Evolutionary conservation across 2,797 vertebrate species (phyloP).

Genomic region (Nyctibius grandis): DNA sequence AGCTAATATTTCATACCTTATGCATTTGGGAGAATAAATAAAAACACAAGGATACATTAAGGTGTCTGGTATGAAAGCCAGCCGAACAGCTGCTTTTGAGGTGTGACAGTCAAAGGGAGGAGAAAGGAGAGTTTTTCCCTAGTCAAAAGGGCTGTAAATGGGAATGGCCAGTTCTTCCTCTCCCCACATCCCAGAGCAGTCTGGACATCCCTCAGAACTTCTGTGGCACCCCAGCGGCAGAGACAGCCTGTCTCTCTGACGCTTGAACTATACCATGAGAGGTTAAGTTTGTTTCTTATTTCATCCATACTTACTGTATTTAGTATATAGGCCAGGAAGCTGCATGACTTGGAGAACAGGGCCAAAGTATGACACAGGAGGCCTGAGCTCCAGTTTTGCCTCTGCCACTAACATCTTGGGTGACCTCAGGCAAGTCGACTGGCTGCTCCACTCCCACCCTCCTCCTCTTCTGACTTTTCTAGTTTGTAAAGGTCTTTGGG

Average conservation of each 20-base stretch:
- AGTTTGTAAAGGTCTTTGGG: slow-evolving; percentile 9
- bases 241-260: background rate
- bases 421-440: background rate
- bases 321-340: background rate
- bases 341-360: background rate
- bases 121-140: no score
- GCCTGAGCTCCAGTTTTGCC: background rate
- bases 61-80: background rate
- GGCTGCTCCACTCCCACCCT: background rate
- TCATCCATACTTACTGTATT: background rate
- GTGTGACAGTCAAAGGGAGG: no score
- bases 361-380: background rate
- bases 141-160: no score
- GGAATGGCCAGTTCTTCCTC: no score
- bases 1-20: background rate
- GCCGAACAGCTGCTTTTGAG: background rate
- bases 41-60: background rate
- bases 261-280: background rate
- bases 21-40: background rate
- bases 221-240: no score
- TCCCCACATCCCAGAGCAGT: no score
- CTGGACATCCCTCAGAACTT: no score
- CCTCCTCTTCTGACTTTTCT: background rate
- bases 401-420: background rate
- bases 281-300: background rate